A percentile compares a stretch with the other conserved stretches of the same genome.
These are phyloP conservation scores for Eurytoma adleriae DNA, from an alignment of 2,888 invertebrate species.

Conservation along the genomic window DNA sequence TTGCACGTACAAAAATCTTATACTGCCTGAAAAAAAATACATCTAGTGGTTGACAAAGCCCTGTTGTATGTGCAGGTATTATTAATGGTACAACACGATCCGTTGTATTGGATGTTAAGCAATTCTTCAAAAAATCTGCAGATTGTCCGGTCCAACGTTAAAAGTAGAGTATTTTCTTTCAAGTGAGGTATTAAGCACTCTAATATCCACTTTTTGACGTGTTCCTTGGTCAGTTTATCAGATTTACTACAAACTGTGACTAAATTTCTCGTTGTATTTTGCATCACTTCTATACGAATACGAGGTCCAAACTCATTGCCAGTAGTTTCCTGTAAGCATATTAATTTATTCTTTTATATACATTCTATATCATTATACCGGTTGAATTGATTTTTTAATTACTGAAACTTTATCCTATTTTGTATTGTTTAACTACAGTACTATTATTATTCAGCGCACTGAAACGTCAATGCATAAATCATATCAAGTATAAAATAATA, in stretches of 20 bases:
- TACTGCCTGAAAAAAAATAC: not conserved
- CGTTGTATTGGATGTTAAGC: not conserved
- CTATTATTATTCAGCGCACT: too few relatives aligned
- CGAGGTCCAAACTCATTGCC: conserved; percentile 43
- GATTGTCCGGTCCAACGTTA: conserved; percentile 12
- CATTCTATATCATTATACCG: too few relatives aligned
- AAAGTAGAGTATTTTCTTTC: conserved; percentile 9
- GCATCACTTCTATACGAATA: conserved; percentile 3
- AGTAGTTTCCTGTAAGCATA: conserved; percentile 42
- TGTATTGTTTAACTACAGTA: too few relatives aligned
- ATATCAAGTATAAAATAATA: too few relatives aligned
- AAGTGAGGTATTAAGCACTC: conserved; percentile 13
- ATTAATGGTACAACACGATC: conserved; percentile 12
- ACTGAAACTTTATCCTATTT: too few relatives aligned
- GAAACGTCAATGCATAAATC: too few relatives aligned
- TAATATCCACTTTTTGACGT: conserved; percentile 22
- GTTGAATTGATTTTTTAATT: too few relatives aligned
- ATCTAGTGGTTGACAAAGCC: too few relatives aligned
- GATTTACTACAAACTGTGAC: conserved; percentile 44
- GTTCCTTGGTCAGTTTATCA: conserved; percentile 37
- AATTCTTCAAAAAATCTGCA: not conserved
- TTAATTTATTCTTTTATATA: too few relatives aligned
- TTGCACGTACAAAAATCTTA: conserved; percentile 8
- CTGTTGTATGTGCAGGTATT: conserved; percentile 20
- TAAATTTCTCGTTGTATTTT: conserved; percentile 37